Conservation (phyloP, 2,113 vertebrate species). For the Bothrops jararaca region DNA sequence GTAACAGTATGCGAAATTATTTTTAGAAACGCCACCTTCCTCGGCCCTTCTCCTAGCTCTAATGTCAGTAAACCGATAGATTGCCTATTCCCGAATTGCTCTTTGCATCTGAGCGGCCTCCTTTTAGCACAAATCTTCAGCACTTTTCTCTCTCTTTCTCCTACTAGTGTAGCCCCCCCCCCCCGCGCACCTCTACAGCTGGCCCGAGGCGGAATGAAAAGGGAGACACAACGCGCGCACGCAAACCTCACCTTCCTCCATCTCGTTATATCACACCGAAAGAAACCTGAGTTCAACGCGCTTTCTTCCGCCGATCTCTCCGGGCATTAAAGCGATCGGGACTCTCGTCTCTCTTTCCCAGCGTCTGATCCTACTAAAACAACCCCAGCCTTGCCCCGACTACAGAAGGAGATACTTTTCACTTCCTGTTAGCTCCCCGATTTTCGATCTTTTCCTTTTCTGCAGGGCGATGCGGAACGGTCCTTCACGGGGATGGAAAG, state of each 20-base stretch:
- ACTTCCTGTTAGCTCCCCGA: conserved; percentile 34
- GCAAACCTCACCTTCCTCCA: conserved; percentile 52
- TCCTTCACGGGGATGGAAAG: background rate
- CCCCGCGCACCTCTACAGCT: background rate
- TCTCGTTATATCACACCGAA: conserved; percentile 12
- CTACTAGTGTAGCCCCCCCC: background rate
- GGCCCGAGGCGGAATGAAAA: background rate
- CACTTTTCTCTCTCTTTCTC: background rate
- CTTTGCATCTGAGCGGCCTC: background rate
- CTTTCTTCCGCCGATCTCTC: background rate
- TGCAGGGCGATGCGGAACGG: conserved; percentile 28
- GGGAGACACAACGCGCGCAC: background rate
- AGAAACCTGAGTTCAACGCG: background rate
- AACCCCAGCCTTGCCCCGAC: conserved; percentile 10
- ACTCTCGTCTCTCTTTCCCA: background rate
- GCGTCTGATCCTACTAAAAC: background rate
- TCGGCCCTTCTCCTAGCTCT: background rate
- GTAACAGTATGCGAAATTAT: background rate
- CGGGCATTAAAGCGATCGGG: background rate
- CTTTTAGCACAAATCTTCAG: background rate
- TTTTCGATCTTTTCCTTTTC: background rate
- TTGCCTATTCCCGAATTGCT: background rate
- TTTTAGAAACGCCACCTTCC: background rate
- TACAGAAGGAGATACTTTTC: conserved; percentile 8
- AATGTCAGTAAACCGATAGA: background rate